These are phyloP conservation scores for Eupsilia transversa DNA, from an alignment of 2,888 invertebrate species.

Conservation along the genomic window DNA sequence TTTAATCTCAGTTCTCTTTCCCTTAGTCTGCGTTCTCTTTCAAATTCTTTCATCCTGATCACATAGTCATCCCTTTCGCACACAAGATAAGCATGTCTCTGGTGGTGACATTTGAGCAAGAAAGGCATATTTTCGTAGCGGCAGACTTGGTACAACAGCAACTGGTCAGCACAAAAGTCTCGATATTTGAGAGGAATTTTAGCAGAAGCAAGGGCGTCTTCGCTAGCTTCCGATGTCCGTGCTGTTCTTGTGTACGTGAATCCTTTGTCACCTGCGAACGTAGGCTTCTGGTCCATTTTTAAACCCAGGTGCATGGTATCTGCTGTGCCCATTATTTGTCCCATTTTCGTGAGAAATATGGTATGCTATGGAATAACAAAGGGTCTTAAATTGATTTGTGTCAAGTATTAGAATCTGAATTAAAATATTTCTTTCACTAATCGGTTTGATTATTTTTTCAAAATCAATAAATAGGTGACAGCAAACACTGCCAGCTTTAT, in stretches of 20 bases:
- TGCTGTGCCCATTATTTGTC: conserved; percentile 77
- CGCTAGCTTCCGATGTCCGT: conserved; percentile 93
- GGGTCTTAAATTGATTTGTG: conserved; percentile 2
- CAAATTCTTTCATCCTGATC: conserved; percentile 84
- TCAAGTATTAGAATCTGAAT: conserved; percentile 4
- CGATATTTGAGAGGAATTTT: conserved; percentile 92
- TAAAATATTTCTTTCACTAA: background rate
- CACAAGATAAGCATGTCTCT: conserved; percentile 93
- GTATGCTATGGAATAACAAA: background rate
- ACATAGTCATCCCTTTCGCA: conserved; percentile 96
- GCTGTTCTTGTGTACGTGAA: conserved; percentile 92
- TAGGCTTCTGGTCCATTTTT: conserved; percentile 87
- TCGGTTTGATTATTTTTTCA: background rate
- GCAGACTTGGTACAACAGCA: conserved; percentile 93
- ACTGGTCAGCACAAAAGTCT: conserved; percentile 95
- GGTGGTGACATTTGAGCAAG: conserved; percentile 92
- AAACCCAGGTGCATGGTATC: conserved; percentile 71
- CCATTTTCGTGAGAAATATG: conserved; percentile 71
- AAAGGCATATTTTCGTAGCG: conserved; percentile 93
- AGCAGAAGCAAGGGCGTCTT: conserved; percentile 94
- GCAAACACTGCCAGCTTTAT: conserved; percentile 10
- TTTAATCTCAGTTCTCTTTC: conserved; percentile 77
- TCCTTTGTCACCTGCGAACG: conserved; percentile 93
- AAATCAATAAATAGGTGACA: background rate
- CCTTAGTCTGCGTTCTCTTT: conserved; percentile 81